These are phyloP conservation scores for Aphis gossypii DNA, from an alignment of 1,140 invertebrate genomes.

Conservation along the genomic window DNA sequence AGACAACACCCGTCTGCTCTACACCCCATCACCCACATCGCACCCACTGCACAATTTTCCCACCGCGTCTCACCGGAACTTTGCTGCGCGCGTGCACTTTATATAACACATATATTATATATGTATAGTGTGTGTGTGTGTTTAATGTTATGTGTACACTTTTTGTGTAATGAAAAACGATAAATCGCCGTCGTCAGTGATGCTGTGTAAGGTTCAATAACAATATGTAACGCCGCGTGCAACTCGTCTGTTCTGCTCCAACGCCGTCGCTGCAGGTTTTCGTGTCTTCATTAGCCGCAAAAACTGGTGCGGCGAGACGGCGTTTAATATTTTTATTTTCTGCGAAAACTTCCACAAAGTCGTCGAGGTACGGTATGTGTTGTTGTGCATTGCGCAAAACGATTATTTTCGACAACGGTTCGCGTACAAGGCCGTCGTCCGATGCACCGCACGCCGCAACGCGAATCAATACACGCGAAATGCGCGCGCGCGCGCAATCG, in stretches of 20 bases:
- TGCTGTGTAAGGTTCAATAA: neutral
- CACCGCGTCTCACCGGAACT: neutral
- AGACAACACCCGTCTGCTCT: neutral
- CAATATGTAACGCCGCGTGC: neutral
- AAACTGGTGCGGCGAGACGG: neutral
- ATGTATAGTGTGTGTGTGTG: neutral
- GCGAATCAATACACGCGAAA: neutral
- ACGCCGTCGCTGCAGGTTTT: too few species aligned
- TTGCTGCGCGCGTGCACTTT: neutral
- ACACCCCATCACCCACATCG: neutral
- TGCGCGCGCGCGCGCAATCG: too few species aligned
- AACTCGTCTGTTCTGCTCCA: neutral
- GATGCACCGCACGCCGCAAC: slow-evolving; percentile 24
- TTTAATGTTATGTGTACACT: neutral
- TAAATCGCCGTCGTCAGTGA: neutral
- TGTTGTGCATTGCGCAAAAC: slow-evolving; percentile 1
- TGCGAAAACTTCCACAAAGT: neutral
- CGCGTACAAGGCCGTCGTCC: neutral
- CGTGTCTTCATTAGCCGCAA: neutral
- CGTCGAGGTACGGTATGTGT: neutral
- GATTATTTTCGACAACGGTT: neutral
- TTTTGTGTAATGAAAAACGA: neutral
- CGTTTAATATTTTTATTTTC: neutral
- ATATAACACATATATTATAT: neutral
- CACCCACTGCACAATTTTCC: neutral